A percentile compares a stretch with the other conserved stretches of the same genome.
phyloP scores from a whole-genome alignment of 2,888 invertebrate genomes.

The Eupithecia pulchellata region DNA sequence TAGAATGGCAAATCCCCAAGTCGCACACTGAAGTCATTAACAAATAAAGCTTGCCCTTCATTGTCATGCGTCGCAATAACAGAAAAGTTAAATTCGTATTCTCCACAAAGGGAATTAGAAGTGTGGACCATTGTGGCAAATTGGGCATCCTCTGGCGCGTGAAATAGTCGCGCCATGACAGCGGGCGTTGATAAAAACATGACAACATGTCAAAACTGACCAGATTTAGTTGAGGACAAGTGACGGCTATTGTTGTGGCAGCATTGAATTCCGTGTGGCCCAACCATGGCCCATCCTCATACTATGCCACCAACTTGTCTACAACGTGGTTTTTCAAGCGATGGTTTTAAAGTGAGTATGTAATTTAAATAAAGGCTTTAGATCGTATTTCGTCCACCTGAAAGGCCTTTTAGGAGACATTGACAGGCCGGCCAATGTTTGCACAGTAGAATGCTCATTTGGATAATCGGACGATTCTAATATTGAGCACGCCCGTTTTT shows the following conservation, averaged over 20 bases:
- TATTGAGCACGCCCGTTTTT: conserved; percentile 70
- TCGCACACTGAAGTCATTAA: conserved; percentile 71
- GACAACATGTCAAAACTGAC: conserved; percentile 84
- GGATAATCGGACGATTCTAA: conserved; percentile 70
- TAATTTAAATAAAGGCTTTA: not conserved
- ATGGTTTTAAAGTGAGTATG: not conserved
- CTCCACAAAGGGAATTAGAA: conserved; percentile 79
- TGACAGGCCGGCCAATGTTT: conserved; percentile 67
- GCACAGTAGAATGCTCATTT: conserved; percentile 70
- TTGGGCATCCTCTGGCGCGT: conserved; percentile 76
- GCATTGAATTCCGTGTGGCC: conserved; percentile 82
- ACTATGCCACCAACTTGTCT: conserved; percentile 4
- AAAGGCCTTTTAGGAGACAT: conserved; percentile 58
- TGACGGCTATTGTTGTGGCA: conserved; percentile 72
- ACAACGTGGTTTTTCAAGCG: not conserved
- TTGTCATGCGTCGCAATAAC: conserved; percentile 76
- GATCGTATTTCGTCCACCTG: not conserved
- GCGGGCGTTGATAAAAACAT: conserved; percentile 83
- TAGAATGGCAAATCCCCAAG: conserved; percentile 60
- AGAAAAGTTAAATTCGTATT: conserved; percentile 70
- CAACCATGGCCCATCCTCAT: conserved; percentile 47
- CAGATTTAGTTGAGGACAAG: conserved; percentile 81
- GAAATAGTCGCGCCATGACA: conserved; percentile 73
- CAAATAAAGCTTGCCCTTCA: conserved; percentile 80
- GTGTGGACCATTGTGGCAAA: conserved; percentile 79